A percentile compares a stretch with the other conserved stretches of the same genome.
These are phyloP conservation scores for Coecobrya sp. DNA, from an alignment of 2,888 invertebrate species.

Conservation along the genomic window DNA sequence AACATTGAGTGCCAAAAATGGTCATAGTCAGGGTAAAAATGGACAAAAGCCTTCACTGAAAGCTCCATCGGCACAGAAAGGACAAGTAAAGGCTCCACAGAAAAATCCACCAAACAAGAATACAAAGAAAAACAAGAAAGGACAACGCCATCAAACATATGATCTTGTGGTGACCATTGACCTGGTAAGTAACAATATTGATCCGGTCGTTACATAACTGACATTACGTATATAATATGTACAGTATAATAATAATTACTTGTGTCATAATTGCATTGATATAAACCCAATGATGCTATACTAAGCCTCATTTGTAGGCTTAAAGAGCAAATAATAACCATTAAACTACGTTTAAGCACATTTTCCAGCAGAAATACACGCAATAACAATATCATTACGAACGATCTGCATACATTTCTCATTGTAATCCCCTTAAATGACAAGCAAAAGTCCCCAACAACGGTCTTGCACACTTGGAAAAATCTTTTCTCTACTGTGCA, in stretches of 20 bases:
- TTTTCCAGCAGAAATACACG: background rate
- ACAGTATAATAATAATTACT: background rate
- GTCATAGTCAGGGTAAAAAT: conserved; percentile 85
- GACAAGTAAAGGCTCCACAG: conserved; percentile 91
- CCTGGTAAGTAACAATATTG: conserved; percentile 90
- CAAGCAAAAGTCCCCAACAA: background rate
- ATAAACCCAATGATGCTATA: background rate
- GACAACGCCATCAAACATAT: conserved; percentile 93
- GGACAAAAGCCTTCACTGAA: conserved; percentile 90
- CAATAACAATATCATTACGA: background rate
- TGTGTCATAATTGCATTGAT: background rate
- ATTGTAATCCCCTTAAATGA: conserved; percentile 26
- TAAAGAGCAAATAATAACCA: background rate
- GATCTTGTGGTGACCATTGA: conserved; percentile 94
- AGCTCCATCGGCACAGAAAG: conserved; percentile 91
- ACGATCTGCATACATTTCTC: background rate
- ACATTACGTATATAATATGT: background rate
- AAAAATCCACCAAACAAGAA: conserved; percentile 87
- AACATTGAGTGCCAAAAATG: conserved; percentile 85
- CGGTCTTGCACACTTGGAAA: background rate
- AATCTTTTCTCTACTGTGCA: background rate
- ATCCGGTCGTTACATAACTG: conserved; percentile 7
- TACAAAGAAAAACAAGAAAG: conserved; percentile 92
- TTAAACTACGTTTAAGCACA: conserved; percentile 6
- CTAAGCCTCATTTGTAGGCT: background rate